These are phyloP conservation scores for Nesoenas mayeri DNA, from an alignment of 2,113 vertebrate species.

Conservation along the genomic window DNA sequence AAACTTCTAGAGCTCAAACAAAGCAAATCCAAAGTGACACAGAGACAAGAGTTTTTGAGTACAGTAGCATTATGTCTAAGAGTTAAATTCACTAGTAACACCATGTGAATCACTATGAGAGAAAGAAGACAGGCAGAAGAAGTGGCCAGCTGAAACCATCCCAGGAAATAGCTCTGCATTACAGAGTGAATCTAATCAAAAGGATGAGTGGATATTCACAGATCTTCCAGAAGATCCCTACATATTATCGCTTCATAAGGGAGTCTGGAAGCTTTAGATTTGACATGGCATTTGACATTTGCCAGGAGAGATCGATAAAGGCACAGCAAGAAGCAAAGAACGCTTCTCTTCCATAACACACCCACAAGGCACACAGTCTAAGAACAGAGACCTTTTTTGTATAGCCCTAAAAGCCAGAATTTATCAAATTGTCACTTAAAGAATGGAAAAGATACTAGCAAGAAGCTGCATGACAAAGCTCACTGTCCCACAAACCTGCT, in stretches of 20 bases:
- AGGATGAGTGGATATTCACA: neutral
- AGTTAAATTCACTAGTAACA: neutral
- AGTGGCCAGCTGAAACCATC: neutral
- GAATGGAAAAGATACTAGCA: neutral
- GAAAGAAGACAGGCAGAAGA: neutral
- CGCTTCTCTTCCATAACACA: neutral
- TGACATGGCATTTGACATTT: neutral
- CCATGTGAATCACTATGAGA: neutral
- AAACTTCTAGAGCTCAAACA: neutral
- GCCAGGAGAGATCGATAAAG: neutral
- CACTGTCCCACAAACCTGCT: neutral
- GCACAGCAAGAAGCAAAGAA: neutral
- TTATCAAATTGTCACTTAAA: neutral
- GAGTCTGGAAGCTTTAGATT: neutral
- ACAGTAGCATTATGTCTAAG: neutral
- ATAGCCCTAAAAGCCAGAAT: neutral
- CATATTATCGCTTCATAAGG: neutral
- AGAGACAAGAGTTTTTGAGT: neutral
- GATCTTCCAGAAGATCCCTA: neutral
- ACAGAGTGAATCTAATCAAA: neutral
- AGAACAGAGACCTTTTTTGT: neutral
- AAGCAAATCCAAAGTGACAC: neutral
- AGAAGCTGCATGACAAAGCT: neutral
- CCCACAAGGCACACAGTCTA: neutral
- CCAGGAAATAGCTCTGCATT: neutral